Conservation (phyloP, 2,797 vertebrate species). For the Melanotaenia boesemani region DNA sequence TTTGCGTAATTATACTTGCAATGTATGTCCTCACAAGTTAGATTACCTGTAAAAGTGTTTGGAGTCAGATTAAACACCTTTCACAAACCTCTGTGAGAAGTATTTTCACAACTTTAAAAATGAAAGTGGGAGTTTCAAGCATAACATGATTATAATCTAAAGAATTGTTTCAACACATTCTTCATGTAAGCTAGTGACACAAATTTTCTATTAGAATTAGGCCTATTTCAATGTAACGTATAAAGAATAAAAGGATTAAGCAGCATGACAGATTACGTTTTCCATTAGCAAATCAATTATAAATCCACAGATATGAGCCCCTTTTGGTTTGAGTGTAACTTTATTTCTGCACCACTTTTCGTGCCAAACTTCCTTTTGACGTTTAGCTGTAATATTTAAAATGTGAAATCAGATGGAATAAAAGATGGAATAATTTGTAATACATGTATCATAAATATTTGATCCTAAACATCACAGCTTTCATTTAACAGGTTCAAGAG, state of each 20-base stretch:
- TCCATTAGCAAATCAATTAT: constrained; percentile 35
- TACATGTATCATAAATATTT: constrained; percentile 70
- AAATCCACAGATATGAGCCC: constrained; percentile 25
- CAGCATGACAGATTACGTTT: constrained; percentile 51
- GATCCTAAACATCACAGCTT: constrained; percentile 67
- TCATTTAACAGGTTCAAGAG: constrained; percentile 42
- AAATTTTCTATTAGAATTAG: constrained; percentile 6
- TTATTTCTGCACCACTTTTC: constrained; percentile 54
- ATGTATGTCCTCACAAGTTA: background rate
- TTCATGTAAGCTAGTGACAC: too few species aligned
- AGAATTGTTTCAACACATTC: too few species aligned
- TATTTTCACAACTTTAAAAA: background rate
- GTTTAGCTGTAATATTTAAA: constrained; percentile 66
- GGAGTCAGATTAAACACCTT: constrained; percentile 9
- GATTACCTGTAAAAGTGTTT: background rate
- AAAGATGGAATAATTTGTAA: constrained; percentile 73
- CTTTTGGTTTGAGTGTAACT: constrained; percentile 43
- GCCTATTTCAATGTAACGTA: too few species aligned
- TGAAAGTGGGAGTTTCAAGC: too few species aligned
- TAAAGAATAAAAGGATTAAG: constrained; percentile 11
- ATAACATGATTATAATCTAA: too few species aligned
- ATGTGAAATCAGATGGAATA: constrained; percentile 65
- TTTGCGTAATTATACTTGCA: background rate
- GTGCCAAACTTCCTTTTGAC: constrained; percentile 62
- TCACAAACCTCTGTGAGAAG: background rate